Base-by-base conservation (phyloP, 2,113 vertebrate genomes). In the Egretta garzetta region DNA sequence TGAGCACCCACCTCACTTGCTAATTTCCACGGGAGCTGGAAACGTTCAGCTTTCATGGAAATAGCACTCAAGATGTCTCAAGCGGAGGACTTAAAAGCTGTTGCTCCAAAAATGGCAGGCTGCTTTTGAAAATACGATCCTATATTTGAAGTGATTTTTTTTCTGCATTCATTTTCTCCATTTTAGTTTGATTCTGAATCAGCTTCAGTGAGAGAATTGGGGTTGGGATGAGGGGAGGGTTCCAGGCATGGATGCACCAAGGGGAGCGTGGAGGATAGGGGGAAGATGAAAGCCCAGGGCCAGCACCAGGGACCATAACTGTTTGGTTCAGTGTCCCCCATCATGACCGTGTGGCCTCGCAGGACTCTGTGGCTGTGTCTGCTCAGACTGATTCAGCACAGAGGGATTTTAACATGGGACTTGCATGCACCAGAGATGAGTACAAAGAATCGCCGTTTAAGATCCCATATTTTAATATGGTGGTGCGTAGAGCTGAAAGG, bases 21-120 rank as follows among this genome's bases (percentile, higher is more conserved):
- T 88, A 10, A 92, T 97, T 93, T 93, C 83, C 74, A 73, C 8
- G 28, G 94, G 55, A 95, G 82, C 83, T 80, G 92, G 93, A 86
- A 92, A 35, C 0, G 0, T 91, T 97, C 83, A 81, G 76, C 73
- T 94, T 77, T 84, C 86, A 75, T 94, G 70, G 89, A 96, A 96
- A 95, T 94, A 93, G 86, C 76, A 70, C 76, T 91, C 86, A 91
- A 75, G 83, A 94, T 92, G 86, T 96, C 93, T 97, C 70, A 84
- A 62, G 76, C 8, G 4, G 83, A 91, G 86, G 68, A 96, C 83
- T 92, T 89, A 87, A 95, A 97, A 96, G 89, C 91, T 89, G 86
- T 71, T 95, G 80, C 80, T 95, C 88, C 92, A 76, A 81, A 96
- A 96, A 94, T 89, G 88, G 91, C 64, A 93, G 76, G 43, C 64